Percentiles rank a stretch among this genome's conserved stretches.
These are phyloP conservation scores for Calliopsis andreniformis DNA, from an alignment of 1,140 invertebrate species.

Conservation along the genomic window DNA sequence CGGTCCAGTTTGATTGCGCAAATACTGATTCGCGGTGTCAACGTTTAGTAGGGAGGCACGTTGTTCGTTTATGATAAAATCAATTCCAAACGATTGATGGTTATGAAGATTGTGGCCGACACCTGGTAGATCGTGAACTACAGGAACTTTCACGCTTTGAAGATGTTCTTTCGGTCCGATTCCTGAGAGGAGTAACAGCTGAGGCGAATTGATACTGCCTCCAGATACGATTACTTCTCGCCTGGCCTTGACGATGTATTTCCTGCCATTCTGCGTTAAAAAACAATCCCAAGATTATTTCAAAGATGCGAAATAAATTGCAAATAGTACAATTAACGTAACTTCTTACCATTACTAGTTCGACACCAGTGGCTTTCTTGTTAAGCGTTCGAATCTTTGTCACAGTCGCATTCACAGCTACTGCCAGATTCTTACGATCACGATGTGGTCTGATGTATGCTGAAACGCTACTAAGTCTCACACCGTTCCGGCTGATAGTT, in stretches of 20 bases:
- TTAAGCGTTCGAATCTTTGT: slow-evolving; percentile 76
- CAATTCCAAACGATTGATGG: slow-evolving; percentile 72
- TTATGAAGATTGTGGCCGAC: slow-evolving; percentile 84
- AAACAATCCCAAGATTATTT: no score
- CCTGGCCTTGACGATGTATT: slow-evolving; percentile 70
- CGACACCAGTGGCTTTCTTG: slow-evolving; percentile 62
- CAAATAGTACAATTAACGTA: not conserved
- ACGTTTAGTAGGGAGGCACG: slow-evolving; percentile 24
- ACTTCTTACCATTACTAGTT: slow-evolving; percentile 59
- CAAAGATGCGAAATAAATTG: not conserved
- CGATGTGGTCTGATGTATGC: slow-evolving; percentile 85
- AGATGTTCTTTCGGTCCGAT: slow-evolving; percentile 82
- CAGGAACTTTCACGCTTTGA: slow-evolving; percentile 65
- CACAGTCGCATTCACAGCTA: slow-evolving; percentile 85
- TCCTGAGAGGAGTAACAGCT: slow-evolving; percentile 83
- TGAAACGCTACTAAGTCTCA: slow-evolving; percentile 84
- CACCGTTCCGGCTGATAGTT: slow-evolving; percentile 84
- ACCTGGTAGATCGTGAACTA: slow-evolving; percentile 79
- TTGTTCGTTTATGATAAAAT: slow-evolving; percentile 56
- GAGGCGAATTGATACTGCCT: slow-evolving; percentile 79
- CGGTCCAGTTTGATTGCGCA: slow-evolving; percentile 85
- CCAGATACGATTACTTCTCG: slow-evolving; percentile 79
- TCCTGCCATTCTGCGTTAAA: slow-evolving; percentile 73
- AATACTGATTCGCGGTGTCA: slow-evolving; percentile 55
- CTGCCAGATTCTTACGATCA: slow-evolving; percentile 86